These are phyloP conservation scores for Leucoptera coffeella DNA, from an alignment of 2,888 invertebrate genomes.

Conservation along the genomic window DNA sequence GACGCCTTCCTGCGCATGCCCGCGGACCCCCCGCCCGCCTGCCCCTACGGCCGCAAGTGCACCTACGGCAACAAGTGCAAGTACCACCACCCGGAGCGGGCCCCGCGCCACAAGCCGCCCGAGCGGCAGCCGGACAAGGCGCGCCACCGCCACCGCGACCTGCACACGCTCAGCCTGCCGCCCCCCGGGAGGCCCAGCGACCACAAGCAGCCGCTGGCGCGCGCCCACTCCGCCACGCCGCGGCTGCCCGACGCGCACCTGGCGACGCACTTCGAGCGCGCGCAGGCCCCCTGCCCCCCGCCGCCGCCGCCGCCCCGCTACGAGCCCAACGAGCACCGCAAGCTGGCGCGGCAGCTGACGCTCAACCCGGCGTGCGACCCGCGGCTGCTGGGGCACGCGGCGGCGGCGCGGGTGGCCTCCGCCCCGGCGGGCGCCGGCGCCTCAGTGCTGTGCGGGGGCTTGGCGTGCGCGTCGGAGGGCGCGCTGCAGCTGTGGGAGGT, in stretches of 20 bases:
- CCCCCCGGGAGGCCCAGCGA: slow-evolving; percentile 36
- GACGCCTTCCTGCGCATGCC: slow-evolving; percentile 74
- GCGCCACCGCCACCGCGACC: slow-evolving; percentile 67
- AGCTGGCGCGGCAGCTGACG: slow-evolving; percentile 75
- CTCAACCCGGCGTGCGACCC: slow-evolving; percentile 79
- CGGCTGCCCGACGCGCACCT: slow-evolving; percentile 29
- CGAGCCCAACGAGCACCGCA: slow-evolving; percentile 63
- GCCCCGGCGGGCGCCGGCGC: slow-evolving; percentile 57
- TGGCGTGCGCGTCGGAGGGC: too few species aligned
- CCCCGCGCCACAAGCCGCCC: slow-evolving; percentile 77
- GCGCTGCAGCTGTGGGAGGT: slow-evolving; percentile 57
- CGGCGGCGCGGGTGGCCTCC: slow-evolving; percentile 62
- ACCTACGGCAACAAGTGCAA: slow-evolving; percentile 98
- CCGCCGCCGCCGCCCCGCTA: slow-evolving; percentile 16
- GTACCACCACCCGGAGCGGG: slow-evolving; percentile 88
- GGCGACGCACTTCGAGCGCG: slow-evolving; percentile 40
- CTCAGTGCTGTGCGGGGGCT: too few species aligned
- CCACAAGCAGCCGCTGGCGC: slow-evolving; percentile 60
- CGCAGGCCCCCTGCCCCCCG: slow-evolving; percentile 21
- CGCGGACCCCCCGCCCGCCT: slow-evolving; percentile 65
- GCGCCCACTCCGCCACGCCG: slow-evolving; percentile 61
- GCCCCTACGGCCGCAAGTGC: slow-evolving; percentile 93
- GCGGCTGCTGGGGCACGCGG: slow-evolving; percentile 43
- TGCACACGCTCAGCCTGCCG: slow-evolving; percentile 61
- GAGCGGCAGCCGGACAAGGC: slow-evolving; percentile 81